Conservation (phyloP, 2,113 vertebrate genomes). For the Dasyornis broadbenti region DNA sequence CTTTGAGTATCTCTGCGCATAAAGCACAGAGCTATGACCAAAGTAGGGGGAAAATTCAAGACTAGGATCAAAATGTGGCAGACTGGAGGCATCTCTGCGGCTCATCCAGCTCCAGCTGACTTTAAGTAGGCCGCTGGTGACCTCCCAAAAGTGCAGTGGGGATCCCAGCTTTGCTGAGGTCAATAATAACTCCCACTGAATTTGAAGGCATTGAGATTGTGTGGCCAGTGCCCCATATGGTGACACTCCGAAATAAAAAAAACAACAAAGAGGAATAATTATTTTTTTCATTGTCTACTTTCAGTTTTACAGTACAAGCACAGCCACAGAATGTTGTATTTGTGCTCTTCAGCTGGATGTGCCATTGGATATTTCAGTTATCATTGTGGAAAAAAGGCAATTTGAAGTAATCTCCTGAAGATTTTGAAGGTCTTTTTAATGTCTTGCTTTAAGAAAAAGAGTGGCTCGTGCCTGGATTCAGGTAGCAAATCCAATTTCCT, state of each 20-base stretch:
- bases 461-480: background rate
- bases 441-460: background rate
- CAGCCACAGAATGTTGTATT: background rate
- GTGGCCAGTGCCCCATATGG: background rate
- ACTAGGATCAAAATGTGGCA: background rate
- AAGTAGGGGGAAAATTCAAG: background rate
- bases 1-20: background rate
- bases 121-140: background rate
- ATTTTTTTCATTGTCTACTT: background rate
- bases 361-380: background rate
- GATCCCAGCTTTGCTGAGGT: background rate
- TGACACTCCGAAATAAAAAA: background rate
- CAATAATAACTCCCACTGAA: background rate
- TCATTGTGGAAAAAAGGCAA: background rate
- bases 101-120: background rate
- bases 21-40: too few species aligned
- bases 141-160: background rate
- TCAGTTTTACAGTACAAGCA: background rate
- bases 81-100: background rate
- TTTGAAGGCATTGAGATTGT: background rate
- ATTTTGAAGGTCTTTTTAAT: background rate
- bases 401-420: background rate
- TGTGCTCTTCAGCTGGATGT: background rate
- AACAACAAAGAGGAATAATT: too few species aligned
- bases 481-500: background rate